Conservation (phyloP, 2,888 invertebrate species). For the Saturnia pavonia region DNA sequence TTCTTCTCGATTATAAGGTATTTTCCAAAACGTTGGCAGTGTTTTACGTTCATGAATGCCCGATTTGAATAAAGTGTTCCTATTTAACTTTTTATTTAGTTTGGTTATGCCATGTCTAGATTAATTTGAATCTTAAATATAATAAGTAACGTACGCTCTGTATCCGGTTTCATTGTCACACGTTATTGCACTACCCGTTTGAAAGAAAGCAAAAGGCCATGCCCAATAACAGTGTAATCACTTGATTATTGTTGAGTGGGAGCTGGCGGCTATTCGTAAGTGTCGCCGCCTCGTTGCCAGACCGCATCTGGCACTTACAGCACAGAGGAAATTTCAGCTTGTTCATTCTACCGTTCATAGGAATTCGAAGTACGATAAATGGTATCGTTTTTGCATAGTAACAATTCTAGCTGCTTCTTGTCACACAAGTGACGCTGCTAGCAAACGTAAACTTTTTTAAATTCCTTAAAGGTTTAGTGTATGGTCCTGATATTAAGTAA, state of each 20-base stretch:
- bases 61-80: no score
- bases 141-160: background rate
- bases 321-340: background rate
- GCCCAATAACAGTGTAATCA: conserved; percentile 7
- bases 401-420: background rate
- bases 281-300: background rate
- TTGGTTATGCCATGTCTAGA: no score
- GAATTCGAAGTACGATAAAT: background rate
- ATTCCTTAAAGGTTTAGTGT: no score
- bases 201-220: conserved; percentile 15
- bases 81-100: no score
- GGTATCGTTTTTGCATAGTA: background rate
- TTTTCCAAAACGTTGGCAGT: no score
- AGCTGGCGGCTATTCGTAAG: background rate
- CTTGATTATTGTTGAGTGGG: conserved; percentile 7
- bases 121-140: no score
- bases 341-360: background rate
- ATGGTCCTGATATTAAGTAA: no score
- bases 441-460: no score
- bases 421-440: background rate
- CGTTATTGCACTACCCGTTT: background rate
- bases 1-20: no score
- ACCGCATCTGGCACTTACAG: background rate
- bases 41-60: no score
- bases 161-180: background rate